phyloP scores from a whole-genome alignment of 2,888 invertebrate species.

The Drosophila kanekoi region DNA sequence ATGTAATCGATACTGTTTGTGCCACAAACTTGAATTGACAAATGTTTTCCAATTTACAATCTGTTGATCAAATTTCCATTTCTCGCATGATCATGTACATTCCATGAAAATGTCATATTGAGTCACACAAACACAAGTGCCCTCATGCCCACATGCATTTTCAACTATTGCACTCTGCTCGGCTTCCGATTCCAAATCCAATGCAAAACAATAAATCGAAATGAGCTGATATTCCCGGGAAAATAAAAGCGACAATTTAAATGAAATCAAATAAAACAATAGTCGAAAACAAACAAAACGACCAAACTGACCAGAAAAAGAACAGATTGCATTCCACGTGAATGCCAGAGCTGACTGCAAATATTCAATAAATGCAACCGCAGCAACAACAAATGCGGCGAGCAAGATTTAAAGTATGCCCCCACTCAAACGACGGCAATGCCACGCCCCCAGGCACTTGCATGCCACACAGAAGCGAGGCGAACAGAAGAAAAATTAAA shows the following conservation, averaged over 20 bases:
- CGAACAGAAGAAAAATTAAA: conserved; percentile 67
- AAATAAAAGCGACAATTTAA: conserved; percentile 7
- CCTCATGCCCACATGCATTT: not conserved
- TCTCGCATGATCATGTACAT: not conserved
- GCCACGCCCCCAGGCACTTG: conserved; percentile 25
- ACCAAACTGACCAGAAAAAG: conserved; percentile 22
- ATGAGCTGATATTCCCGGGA: not conserved
- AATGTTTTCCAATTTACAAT: too few relatives aligned
- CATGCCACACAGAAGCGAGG: conserved; percentile 47
- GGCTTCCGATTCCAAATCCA: too few relatives aligned
- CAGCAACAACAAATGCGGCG: conserved; percentile 17
- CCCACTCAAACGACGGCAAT: not conserved
- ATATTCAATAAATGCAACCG: conserved; percentile 49
- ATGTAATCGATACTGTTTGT: too few relatives aligned
- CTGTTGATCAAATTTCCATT: not conserved
- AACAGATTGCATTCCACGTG: conserved; percentile 26
- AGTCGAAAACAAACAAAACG: conserved; percentile 10
- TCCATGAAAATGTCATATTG: not conserved
- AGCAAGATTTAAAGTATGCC: conserved; percentile 46
- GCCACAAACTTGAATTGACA: too few relatives aligned
- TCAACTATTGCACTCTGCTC: not conserved
- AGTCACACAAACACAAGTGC: not conserved
- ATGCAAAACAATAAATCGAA: not conserved
- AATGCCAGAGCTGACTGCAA: conserved; percentile 35
- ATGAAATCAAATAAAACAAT: conserved; percentile 3